phyloP scores from a whole-genome alignment of 2,113 vertebrate genomes.

The Vulpes vulpes region DNA sequence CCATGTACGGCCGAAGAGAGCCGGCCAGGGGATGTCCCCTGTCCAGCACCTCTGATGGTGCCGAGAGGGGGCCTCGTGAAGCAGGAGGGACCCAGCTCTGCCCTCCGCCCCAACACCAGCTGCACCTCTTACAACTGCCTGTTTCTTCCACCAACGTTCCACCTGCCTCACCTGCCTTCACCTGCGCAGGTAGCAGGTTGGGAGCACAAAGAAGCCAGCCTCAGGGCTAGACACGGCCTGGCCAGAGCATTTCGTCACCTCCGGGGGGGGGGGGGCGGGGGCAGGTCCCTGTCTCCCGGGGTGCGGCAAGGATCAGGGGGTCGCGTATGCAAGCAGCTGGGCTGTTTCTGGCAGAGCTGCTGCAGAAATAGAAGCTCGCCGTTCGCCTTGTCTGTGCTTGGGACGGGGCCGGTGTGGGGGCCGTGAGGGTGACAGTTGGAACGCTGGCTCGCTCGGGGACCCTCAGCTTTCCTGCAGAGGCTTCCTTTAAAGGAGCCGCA shows the following conservation, averaged over 20 bases:
- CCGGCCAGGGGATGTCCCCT: too few relatives aligned
- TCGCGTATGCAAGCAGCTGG: too few relatives aligned
- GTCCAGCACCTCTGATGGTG: neutral
- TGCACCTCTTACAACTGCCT: neutral
- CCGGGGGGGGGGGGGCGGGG: accelerated
- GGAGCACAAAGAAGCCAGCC: neutral
- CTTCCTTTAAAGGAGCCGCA: too few relatives aligned
- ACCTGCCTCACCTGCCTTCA: neutral
- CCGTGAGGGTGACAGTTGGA: too few relatives aligned
- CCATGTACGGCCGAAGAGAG: neutral
- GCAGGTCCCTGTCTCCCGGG: neutral
- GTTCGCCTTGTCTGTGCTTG: too few relatives aligned
- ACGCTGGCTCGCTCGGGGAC: too few relatives aligned
- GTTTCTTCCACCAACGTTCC: neutral
- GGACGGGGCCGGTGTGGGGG: too few relatives aligned
- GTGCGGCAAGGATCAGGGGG: neutral
- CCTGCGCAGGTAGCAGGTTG: neutral
- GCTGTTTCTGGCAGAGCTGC: too few relatives aligned
- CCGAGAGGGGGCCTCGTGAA: neutral
- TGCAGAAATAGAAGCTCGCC: too few relatives aligned
- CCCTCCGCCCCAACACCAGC: neutral
- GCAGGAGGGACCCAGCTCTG: neutral
- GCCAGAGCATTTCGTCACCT: neutral
- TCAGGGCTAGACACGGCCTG: neutral
- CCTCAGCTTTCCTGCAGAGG: too few relatives aligned